Evolutionary conservation across 2,113 vertebrate species (phyloP).

Genomic region (Calyptommatus sinebrachiatus): DNA sequence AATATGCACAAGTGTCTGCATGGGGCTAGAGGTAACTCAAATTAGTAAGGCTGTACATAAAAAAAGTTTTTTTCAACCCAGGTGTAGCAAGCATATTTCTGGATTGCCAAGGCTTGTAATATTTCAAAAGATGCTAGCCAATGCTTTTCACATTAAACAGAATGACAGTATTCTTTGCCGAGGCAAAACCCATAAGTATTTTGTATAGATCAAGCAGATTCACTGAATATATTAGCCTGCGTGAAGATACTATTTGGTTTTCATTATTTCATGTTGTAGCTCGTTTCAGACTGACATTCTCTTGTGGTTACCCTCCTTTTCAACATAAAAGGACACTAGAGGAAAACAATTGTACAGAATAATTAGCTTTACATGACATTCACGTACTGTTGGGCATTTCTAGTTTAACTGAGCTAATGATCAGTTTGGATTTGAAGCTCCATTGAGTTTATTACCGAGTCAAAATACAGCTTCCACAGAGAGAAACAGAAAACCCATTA

Average conservation of each 20-base stretch:
- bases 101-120: background rate
- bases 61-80: background rate
- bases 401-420: slow-evolving; percentile 25
- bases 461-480: background rate
- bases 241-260: slow-evolving; percentile 15
- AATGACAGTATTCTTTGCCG: background rate
- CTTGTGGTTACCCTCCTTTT: slow-evolving; percentile 4
- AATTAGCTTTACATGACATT: slow-evolving; percentile 22
- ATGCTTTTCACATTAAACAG: background rate
- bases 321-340: background rate
- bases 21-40: too few relatives aligned
- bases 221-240: slow-evolving; percentile 15
- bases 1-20: too few relatives aligned
- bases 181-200: slow-evolving; percentile 7
- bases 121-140: background rate
- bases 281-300: background rate
- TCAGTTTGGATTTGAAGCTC: slow-evolving; percentile 11
- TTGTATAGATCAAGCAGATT: background rate
- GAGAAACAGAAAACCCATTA: background rate
- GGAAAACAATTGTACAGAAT: slow-evolving; percentile 14
- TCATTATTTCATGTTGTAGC: slow-evolving; percentile 19
- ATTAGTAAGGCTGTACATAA: background rate
- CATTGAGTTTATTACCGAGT: slow-evolving; percentile 27
- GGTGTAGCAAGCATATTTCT: background rate
- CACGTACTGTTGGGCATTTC: slow-evolving; percentile 20